A percentile compares a stretch with the other conserved stretches of the same genome.
Evolutionary conservation across 2,888 invertebrate species (phyloP).

Genomic region (Trachelus tabidus): DNA sequence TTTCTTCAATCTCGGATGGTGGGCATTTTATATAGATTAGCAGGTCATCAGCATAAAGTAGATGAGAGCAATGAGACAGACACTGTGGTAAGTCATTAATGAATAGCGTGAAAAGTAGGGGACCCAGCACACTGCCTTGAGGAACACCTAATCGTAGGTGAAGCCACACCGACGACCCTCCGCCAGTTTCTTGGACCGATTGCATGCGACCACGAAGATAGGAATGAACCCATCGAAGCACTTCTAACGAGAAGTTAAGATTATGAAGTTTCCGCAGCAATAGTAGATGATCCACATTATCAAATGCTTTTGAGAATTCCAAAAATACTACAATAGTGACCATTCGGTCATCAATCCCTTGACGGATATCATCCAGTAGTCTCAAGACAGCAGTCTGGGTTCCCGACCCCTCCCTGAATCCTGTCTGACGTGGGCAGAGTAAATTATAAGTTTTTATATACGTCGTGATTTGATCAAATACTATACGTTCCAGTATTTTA

Average conservation of each 20-base stretch:
- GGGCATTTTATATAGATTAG: not conserved
- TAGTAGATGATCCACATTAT: not conserved
- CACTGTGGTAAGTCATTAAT: not conserved
- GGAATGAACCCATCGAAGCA: not conserved
- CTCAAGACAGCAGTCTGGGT: constrained; percentile 5
- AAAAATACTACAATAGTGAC: not conserved
- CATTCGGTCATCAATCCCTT: constrained; percentile 2
- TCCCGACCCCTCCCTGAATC: constrained; percentile 1
- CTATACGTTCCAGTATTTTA: not conserved
- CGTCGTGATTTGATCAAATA: not conserved
- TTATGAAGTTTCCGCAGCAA: not conserved
- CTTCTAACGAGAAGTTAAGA: not conserved
- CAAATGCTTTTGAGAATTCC: constrained; percentile 3
- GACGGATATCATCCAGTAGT: constrained; percentile 7
- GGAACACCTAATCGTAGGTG: constrained; percentile 15
- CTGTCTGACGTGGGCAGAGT: not conserved
- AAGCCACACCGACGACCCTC: not conserved
- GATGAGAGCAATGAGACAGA: not conserved
- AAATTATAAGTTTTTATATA: not conserved
- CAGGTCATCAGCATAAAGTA: constrained; percentile 10
- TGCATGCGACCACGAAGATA: constrained; percentile 7
- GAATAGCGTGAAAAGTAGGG: constrained; percentile 12
- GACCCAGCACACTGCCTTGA: constrained; percentile 27
- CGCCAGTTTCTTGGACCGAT: not conserved
- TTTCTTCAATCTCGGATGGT: not conserved